Percentiles rank a stretch among this genome's conserved stretches.
These are phyloP conservation scores for Oncorhynchus kisutch DNA, from an alignment of 2,113 vertebrate genomes.

Conservation along the genomic window DNA sequence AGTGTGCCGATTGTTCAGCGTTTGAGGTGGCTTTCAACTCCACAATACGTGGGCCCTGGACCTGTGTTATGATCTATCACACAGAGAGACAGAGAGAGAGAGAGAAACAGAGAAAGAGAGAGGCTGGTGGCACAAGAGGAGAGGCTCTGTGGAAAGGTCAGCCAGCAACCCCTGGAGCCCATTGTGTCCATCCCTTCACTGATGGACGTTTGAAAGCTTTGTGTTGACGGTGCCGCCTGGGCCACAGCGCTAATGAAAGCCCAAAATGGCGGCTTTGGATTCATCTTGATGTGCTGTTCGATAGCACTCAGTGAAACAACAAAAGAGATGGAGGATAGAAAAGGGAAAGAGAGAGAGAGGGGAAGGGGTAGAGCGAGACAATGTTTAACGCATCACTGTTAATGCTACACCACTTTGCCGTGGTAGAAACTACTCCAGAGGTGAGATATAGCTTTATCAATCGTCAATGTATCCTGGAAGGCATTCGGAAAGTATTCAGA, in stretches of 20 bases:
- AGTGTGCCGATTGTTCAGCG: background rate
- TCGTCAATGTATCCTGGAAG: no score
- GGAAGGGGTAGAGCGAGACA: slow-evolving; percentile 1
- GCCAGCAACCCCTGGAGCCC: slow-evolving; percentile 3
- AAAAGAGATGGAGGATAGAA: slow-evolving; percentile 27
- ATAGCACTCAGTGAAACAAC: slow-evolving; percentile 22
- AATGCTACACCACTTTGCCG: background rate
- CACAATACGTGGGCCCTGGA: background rate
- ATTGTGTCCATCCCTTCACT: slow-evolving; percentile 10
- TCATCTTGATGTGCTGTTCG: slow-evolving; percentile 4
- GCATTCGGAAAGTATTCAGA: no score
- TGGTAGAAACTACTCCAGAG: background rate
- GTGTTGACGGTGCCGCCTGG: slow-evolving; percentile 6
- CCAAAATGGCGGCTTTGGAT: slow-evolving; percentile 21
- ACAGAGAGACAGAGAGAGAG: background rate
- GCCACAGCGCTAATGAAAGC: slow-evolving; percentile 8
- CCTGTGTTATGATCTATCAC: background rate
- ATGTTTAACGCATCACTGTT: background rate
- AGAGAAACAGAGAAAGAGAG: background rate
- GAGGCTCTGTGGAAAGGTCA: background rate
- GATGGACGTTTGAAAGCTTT: slow-evolving; percentile 17
- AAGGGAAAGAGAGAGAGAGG: background rate
- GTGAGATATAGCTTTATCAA: background rate
- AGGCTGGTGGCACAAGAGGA: no score
- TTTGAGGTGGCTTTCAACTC: background rate